phyloP scores from a whole-genome alignment of 2,797 vertebrate genomes.

The Gambelia wislizenii region DNA sequence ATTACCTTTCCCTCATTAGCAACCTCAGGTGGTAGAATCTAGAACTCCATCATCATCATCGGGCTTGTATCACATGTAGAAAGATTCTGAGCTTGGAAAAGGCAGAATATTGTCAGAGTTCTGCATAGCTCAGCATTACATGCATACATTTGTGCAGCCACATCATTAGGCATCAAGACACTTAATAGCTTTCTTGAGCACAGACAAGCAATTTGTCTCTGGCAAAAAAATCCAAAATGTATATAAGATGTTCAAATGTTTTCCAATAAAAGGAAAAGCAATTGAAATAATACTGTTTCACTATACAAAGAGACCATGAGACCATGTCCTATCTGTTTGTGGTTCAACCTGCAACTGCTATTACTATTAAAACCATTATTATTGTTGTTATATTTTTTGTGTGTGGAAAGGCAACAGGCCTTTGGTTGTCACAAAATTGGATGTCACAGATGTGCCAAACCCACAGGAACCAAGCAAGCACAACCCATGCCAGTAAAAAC shows the following conservation, averaged over 20 bases:
- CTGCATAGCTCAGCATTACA: constrained; percentile 43
- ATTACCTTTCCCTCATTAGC: background rate
- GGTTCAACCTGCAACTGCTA: constrained; percentile 64
- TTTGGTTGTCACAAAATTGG: constrained; percentile 59
- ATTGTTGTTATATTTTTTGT: constrained; percentile 38
- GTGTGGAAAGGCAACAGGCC: constrained; percentile 41
- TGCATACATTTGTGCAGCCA: background rate
- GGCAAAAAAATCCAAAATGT: constrained; percentile 36
- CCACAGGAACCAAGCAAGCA: constrained; percentile 38
- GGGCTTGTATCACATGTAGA: background rate
- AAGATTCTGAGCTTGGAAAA: background rate
- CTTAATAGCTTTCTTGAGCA: constrained; percentile 34
- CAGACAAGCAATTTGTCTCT: constrained; percentile 42
- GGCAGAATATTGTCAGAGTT: constrained; percentile 9
- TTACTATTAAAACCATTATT: constrained; percentile 62
- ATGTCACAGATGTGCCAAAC: constrained; percentile 22
- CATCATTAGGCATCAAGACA: constrained; percentile 21
- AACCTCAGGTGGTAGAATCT: background rate
- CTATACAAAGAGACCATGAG: constrained; percentile 47
- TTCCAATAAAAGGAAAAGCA: constrained; percentile 51
- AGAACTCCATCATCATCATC: background rate
- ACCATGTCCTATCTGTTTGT: constrained; percentile 42
- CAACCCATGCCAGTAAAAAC: constrained; percentile 60
- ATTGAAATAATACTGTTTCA: constrained; percentile 42
- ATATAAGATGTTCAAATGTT: constrained; percentile 54